Conservation (phyloP, 2,888 invertebrate species). For the Drosophila formosana region DNA sequence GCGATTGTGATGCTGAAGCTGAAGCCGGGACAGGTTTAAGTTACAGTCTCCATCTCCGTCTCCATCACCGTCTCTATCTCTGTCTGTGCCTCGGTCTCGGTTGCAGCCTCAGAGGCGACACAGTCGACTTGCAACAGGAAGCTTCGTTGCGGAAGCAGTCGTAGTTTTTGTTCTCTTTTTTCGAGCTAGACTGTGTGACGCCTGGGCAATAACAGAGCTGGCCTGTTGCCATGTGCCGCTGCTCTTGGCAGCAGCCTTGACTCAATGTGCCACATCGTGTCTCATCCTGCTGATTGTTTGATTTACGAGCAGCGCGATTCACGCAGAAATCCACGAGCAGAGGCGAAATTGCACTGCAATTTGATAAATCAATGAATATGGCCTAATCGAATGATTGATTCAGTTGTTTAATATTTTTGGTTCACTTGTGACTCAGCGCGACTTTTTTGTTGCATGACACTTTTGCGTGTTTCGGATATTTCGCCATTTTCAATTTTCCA, state of each 20-base stretch:
- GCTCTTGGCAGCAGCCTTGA: not conserved
- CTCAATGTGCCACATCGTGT: not conserved
- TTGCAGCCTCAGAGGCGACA: constrained; percentile 36
- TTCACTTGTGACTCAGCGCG: constrained; percentile 22
- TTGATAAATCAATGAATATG: constrained; percentile 2
- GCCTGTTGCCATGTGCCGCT: constrained; percentile 59
- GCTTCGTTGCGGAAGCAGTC: constrained; percentile 19
- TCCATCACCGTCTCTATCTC: not conserved
- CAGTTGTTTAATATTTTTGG: constrained; percentile 5
- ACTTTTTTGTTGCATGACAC: constrained; percentile 1
- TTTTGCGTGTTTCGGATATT: constrained; percentile 29
- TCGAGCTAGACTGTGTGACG: constrained; percentile 52
- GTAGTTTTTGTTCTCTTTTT: constrained; percentile 12
- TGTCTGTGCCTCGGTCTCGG: not conserved
- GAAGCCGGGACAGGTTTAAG: constrained; percentile 43
- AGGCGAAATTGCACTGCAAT: constrained; percentile 25
- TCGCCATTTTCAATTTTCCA: constrained; percentile 41
- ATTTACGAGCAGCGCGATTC: constrained; percentile 60
- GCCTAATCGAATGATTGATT: constrained; percentile 20
- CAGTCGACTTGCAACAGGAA: constrained; percentile 21
- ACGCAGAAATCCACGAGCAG: constrained; percentile 61
- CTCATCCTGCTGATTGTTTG: constrained; percentile 23
- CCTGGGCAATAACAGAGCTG: constrained; percentile 44
- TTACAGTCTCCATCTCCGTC: constrained; percentile 26
- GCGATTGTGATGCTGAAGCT: not conserved